Evolutionary conservation across 2,113 vertebrate genomes (phyloP).

Genomic region (Oryzias celebensis): DNA sequence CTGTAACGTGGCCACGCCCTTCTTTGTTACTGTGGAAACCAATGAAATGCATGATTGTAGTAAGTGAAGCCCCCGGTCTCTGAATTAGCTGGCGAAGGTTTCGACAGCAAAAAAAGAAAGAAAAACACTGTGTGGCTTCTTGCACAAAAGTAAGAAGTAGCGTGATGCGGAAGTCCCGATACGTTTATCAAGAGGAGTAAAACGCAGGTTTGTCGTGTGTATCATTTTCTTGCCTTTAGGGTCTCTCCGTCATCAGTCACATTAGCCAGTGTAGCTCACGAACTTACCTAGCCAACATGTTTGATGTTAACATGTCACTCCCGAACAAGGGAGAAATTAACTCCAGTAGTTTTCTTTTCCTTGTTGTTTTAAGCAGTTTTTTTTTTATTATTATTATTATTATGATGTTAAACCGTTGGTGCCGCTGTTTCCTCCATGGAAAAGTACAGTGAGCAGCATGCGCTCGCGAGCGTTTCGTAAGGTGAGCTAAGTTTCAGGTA

Average conservation of each 20-base stretch:
- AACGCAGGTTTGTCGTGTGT: conserved; percentile 35
- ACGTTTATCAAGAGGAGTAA: not conserved
- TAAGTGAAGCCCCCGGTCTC: conserved; percentile 3
- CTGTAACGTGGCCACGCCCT: conserved; percentile 28
- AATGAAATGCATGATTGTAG: conserved; percentile 40
- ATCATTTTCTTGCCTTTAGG: not conserved
- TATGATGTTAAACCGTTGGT: too few species aligned
- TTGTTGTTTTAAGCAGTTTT: too few species aligned
- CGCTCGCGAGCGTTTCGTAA: too few species aligned
- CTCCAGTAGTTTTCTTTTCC: too few species aligned
- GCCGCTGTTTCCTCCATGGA: too few species aligned
- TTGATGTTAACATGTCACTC: too few species aligned
- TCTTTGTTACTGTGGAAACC: conserved; percentile 68
- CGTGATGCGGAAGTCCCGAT: not conserved
- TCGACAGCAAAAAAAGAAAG: not conserved
- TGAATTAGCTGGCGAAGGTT: conserved; percentile 12
- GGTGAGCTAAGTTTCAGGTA: too few species aligned
- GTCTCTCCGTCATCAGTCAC: not conserved
- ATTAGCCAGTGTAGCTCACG: conserved; percentile 28
- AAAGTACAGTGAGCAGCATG: too few species aligned
- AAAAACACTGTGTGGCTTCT: not conserved
- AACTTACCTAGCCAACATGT: conserved; percentile 1
- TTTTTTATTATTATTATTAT: too few species aligned
- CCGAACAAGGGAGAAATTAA: too few species aligned
- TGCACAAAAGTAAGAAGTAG: not conserved